Evolutionary conservation across 2,888 invertebrate species (phyloP), one percentile per base, ranked within the genome.

Genomic region (Hypercompe scribonia): DNA sequence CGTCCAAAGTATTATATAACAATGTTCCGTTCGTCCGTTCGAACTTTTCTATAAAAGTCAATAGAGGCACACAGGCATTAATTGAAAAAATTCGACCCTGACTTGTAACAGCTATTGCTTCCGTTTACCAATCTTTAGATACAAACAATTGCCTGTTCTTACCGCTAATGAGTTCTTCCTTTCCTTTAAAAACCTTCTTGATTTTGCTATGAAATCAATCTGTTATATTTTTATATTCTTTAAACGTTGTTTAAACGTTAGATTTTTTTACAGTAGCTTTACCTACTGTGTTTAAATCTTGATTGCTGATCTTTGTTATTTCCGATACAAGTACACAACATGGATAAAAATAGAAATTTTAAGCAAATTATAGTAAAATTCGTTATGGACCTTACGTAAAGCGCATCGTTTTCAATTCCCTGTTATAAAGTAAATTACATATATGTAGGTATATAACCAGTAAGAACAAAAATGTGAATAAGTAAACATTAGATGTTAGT

Each of bases 341-440:
- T 61, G 8, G 3, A 8, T 64, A 34, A 64, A 64, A 34, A 64
- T 34, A 18, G 34, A 64, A 18, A 33, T 63, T 24, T 50, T 50
- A 24, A 67, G n/a, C 50, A 67, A 46, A 50, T 50, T 67, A n/a
- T 50, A 31, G 31, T 18, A 66, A 31, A 18, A 66, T 42, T 42
- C 28, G 65, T 24, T 33, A 50, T 33, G 50, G 50, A 33, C 31
- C 46, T 67, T 67, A 33, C 50, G 24, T 33, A 67, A 67, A 50
- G 31, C 46, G 46, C 50, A 50, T 67, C 46, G 46, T 50, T 50
- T 67, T 33, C 31, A 66, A 66, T 66, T 31, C 33, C 46, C 31
- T 46, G 28, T 66, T 66, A 46, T 13, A 28, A 28, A 5, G 21
- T 33, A 42, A 39, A 42, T n/a, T 67, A 67, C n/a, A 0, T 34